phyloP scores from a whole-genome alignment of 2,797 vertebrate genomes.

The Peromyscus nudipes region DNA sequence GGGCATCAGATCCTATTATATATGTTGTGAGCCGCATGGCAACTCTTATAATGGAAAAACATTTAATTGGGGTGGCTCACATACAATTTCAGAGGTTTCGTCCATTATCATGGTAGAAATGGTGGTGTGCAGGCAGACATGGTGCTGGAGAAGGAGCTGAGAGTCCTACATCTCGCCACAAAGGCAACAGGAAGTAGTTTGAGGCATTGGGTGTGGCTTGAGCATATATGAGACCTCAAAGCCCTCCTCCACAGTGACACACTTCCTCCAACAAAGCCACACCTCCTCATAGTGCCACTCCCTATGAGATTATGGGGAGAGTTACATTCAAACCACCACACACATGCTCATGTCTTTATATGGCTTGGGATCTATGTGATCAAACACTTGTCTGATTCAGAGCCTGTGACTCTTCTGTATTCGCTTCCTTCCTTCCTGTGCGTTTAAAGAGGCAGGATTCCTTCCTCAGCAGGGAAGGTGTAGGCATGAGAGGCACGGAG shows the following conservation, averaged over 20 bases:
- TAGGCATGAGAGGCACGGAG: background rate
- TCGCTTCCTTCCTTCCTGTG: slow-evolving; percentile 36
- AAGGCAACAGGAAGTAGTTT: background rate
- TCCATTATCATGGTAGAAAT: background rate
- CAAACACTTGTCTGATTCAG: background rate
- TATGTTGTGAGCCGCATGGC: too few species aligned
- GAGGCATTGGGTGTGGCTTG: background rate
- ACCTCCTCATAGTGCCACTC: background rate
- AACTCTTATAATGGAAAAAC: background rate
- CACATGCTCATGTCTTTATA: slow-evolving; percentile 14
- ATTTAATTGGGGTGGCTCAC: background rate
- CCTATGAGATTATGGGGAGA: background rate
- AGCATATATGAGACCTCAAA: background rate
- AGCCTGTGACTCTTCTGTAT: background rate
- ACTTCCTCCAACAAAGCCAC: background rate
- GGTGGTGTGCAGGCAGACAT: background rate
- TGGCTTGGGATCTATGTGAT: background rate
- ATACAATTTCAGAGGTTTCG: background rate
- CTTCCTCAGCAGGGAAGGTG: background rate
- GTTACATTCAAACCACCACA: background rate
- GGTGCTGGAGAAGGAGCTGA: background rate
- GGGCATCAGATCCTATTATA: too few species aligned
- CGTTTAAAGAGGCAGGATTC: slow-evolving; percentile 26
- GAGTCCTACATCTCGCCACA: background rate
- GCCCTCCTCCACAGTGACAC: background rate